These are phyloP conservation scores for Tillus elongatus DNA, from an alignment of 2,888 invertebrate species.

Conservation along the genomic window DNA sequence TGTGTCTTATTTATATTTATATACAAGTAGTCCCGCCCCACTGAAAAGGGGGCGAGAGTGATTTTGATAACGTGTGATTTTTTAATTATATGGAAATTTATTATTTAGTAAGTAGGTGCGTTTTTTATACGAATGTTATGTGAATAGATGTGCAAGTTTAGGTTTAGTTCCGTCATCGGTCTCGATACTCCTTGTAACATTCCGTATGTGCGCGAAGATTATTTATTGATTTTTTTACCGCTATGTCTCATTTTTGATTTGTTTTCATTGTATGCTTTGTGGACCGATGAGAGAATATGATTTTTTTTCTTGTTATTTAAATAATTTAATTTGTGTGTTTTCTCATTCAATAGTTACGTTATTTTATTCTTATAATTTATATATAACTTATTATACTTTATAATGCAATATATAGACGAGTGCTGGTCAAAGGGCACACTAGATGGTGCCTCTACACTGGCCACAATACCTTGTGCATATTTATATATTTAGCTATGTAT, in stretches of 20 bases:
- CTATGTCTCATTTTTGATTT: constrained; percentile 31
- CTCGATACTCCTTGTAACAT: constrained; percentile 38
- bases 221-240: constrained; percentile 34
- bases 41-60: constrained; percentile 38
- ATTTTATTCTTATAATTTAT: constrained; percentile 45
- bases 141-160: constrained; percentile 37
- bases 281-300: constrained; percentile 40
- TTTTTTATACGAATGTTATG: constrained; percentile 41
- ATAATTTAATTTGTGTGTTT: constrained; percentile 42
- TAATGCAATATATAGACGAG: constrained; percentile 38
- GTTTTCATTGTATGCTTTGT: constrained; percentile 30
- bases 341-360: constrained; percentile 43
- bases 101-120: constrained; percentile 29
- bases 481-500: constrained; percentile 24
- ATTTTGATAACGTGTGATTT: constrained; percentile 45
- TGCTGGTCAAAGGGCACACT: constrained; percentile 32
- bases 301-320: constrained; percentile 44
- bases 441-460: constrained; percentile 23
- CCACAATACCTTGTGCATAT: constrained; percentile 20
- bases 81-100: constrained; percentile 29
- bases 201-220: constrained; percentile 36
- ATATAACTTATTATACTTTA: constrained; percentile 43
- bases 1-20: constrained; percentile 34
- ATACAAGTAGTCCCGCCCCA: constrained; percentile 29
- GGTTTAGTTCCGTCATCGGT: constrained; percentile 38